A percentile compares a stretch with the other conserved stretches of the same genome.
These are phyloP conservation scores for Cardinalis cardinalis DNA, from an alignment of 2,113 vertebrate species.

Conservation along the genomic window DNA sequence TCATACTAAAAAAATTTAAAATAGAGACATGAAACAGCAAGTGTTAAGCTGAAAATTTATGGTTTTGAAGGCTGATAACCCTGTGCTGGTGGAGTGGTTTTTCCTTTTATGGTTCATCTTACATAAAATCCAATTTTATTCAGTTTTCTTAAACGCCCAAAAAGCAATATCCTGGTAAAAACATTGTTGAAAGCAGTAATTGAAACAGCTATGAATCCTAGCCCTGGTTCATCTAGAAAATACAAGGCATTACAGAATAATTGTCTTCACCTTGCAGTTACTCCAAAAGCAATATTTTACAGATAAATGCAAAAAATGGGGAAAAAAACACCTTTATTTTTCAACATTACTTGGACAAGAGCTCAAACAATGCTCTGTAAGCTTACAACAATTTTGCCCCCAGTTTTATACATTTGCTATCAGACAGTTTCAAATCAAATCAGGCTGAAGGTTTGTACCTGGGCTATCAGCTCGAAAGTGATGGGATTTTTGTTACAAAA, in stretches of 20 bases:
- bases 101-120: constrained; percentile 25
- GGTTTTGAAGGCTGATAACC: neutral
- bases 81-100: neutral
- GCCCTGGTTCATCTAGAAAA: constrained; percentile 34
- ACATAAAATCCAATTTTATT: constrained; percentile 51
- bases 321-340: neutral
- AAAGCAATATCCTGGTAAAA: constrained; percentile 54
- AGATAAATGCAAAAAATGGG: constrained; percentile 7
- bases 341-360: neutral
- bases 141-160: constrained; percentile 32
- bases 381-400: neutral
- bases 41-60: neutral
- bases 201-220: constrained; percentile 53
- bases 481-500: neutral
- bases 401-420: neutral
- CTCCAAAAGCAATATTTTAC: constrained; percentile 27
- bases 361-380: neutral
- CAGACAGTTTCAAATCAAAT: constrained; percentile 12
- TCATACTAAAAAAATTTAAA: neutral
- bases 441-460: neutral
- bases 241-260: constrained; percentile 57
- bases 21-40: neutral
- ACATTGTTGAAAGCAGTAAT: constrained; percentile 58
- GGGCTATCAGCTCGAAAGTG: neutral
- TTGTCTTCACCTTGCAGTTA: constrained; percentile 34